phyloP scores from a whole-genome alignment of 2,113 vertebrate species.

The Phrynocephalus versicolor region DNA sequence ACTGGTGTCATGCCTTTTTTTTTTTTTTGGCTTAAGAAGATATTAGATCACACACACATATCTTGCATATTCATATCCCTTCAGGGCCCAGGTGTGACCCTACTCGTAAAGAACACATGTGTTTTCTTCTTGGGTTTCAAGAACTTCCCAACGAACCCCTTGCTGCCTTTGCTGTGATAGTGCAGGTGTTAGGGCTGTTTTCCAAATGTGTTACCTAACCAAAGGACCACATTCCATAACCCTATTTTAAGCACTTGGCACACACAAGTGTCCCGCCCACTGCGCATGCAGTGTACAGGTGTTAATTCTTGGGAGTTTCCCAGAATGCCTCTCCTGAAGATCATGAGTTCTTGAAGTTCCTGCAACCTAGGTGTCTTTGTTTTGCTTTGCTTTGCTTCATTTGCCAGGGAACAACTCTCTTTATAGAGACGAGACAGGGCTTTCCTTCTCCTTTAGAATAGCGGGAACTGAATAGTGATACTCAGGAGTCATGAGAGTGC shows the following conservation, averaged over 20 bases:
- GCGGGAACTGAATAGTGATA: not conserved
- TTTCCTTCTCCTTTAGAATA: not conserved
- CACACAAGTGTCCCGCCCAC: not conserved
- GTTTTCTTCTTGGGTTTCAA: slow-evolving; percentile 37
- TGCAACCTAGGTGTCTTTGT: not conserved
- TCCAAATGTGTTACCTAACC: slow-evolving; percentile 15
- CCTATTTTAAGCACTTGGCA: not conserved
- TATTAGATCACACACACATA: not conserved
- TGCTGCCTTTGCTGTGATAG: not conserved
- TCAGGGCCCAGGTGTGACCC: slow-evolving; percentile 34
- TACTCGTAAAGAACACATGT: not conserved
- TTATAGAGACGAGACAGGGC: no score
- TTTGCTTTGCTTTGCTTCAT: no score
- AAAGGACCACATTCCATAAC: not conserved
- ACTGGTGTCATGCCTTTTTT: not conserved
- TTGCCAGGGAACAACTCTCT: not conserved
- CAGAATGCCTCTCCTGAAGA: not conserved
- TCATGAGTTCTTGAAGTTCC: not conserved
- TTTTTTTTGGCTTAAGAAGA: not conserved
- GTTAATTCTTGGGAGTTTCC: not conserved
- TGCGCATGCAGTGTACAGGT: not conserved
- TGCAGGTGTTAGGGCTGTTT: slow-evolving; percentile 10
- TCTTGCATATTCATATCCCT: not conserved
- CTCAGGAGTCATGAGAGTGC: not conserved
- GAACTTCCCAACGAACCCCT: slow-evolving; percentile 31